phyloP scores from a whole-genome alignment of 2,113 vertebrate genomes.

The Laticauda colubrina region DNA sequence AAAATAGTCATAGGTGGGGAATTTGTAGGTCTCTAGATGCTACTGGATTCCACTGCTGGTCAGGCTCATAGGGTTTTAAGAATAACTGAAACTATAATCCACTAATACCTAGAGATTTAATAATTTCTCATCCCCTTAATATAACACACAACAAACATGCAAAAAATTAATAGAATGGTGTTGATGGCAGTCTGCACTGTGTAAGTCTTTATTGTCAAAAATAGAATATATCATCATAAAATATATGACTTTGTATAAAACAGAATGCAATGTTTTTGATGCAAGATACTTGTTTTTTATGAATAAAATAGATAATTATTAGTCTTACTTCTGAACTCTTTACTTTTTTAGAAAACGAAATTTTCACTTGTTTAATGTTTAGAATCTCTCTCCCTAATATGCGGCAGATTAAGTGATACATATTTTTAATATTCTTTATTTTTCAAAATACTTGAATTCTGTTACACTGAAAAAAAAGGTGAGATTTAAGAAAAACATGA shows the following conservation, averaged over 20 bases:
- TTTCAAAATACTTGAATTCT: neutral
- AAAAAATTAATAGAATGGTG: slow-evolving; percentile 17
- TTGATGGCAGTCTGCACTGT: neutral
- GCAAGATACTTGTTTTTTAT: neutral
- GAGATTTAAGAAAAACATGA: neutral
- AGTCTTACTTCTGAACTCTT: neutral
- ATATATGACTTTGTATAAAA: slow-evolving; percentile 11
- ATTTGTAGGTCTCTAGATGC: neutral
- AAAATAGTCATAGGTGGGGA: neutral
- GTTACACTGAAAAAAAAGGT: neutral
- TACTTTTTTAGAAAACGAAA: neutral
- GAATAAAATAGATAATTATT: slow-evolving; percentile 14
- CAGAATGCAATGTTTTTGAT: neutral
- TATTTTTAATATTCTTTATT: neutral
- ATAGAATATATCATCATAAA: neutral
- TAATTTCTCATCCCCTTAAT: neutral
- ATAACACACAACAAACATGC: slow-evolving; percentile 10
- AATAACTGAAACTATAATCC: neutral
- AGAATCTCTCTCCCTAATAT: neutral
- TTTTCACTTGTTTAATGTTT: neutral
- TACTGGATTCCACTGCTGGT: neutral
- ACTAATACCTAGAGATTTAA: neutral
- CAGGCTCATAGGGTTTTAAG: neutral
- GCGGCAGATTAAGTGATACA: neutral
- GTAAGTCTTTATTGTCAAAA: slow-evolving; percentile 31